These are phyloP conservation scores for Strix aluco DNA, from an alignment of 2,113 vertebrate genomes.

Conservation along the genomic window DNA sequence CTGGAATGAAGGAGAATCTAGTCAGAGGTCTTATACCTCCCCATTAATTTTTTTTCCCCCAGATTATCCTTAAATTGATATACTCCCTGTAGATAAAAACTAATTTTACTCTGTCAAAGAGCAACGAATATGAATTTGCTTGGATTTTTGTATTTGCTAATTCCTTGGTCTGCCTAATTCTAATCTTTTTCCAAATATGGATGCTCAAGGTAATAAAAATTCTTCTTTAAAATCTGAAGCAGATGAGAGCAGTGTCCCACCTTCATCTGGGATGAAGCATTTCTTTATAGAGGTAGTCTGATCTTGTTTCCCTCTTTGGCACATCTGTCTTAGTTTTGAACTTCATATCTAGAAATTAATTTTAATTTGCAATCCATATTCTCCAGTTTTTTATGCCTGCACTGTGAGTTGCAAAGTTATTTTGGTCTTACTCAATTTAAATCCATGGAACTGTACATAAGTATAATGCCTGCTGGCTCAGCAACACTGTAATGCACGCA, in stretches of 20 bases:
- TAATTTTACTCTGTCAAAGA: slow-evolving; percentile 13
- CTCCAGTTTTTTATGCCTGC: background rate
- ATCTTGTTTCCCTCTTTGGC: background rate
- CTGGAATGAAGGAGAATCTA: background rate
- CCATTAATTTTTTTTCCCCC: background rate
- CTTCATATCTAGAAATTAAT: background rate
- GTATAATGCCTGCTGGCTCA: background rate
- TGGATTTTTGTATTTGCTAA: background rate
- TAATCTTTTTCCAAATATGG: background rate
- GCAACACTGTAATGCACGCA: accelerated
- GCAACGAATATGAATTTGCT: background rate
- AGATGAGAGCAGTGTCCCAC: background rate
- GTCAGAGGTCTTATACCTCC: background rate
- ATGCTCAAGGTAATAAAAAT: background rate
- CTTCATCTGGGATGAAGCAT: background rate
- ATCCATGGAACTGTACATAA: background rate
- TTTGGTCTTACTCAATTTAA: background rate
- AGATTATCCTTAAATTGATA: slow-evolving; percentile 16
- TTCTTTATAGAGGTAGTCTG: background rate
- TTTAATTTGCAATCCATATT: background rate
- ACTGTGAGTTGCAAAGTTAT: background rate
- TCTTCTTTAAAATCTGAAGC: background rate
- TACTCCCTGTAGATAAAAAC: background rate
- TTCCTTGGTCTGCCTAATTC: background rate
- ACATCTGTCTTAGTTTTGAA: background rate